These are phyloP conservation scores for Chymomyza procnemis DNA, from an alignment of 2,888 invertebrate genomes.

Conservation along the genomic window DNA sequence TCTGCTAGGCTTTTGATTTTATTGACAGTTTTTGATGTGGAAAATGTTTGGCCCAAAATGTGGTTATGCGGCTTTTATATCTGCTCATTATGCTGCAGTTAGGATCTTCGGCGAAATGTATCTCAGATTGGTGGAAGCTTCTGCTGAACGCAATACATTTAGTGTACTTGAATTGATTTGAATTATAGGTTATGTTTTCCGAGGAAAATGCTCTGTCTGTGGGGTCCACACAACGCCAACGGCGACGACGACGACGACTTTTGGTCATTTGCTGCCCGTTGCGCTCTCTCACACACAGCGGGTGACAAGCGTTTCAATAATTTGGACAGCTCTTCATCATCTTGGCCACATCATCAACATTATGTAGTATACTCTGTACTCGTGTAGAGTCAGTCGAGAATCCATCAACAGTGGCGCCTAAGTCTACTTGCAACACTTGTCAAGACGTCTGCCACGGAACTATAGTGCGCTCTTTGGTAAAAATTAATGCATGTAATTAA, in stretches of 20 bases:
- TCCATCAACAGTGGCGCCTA: conserved; percentile 77
- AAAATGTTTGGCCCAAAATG: conserved; percentile 71
- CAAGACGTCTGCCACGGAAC: conserved; percentile 17
- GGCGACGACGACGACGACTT: neutral
- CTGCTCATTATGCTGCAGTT: too few species aligned
- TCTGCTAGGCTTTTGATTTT: conserved; percentile 63
- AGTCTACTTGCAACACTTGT: conserved; percentile 66
- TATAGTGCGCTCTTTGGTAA: conserved; percentile 31
- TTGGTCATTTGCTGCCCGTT: conserved; percentile 15
- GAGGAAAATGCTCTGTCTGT: conserved; percentile 51
- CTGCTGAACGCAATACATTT: neutral
- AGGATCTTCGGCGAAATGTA: neutral
- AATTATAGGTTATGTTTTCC: conserved; percentile 40
- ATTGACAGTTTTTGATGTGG: conserved; percentile 65
- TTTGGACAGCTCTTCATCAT: conserved; percentile 70
- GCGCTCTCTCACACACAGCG: conserved; percentile 59
- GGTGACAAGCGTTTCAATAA: conserved; percentile 73
- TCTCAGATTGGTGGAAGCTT: neutral
- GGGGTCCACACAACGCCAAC: conserved; percentile 49
- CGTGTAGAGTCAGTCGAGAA: conserved; percentile 44
- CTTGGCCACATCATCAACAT: conserved; percentile 20
- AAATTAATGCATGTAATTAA: conserved; percentile 73
- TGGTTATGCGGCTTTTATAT: conserved; percentile 57
- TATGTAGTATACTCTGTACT: neutral
- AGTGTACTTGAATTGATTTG: neutral